Evolutionary conservation across 2,888 invertebrate species (phyloP).

Genomic region (Habrosyne pyritoides): DNA sequence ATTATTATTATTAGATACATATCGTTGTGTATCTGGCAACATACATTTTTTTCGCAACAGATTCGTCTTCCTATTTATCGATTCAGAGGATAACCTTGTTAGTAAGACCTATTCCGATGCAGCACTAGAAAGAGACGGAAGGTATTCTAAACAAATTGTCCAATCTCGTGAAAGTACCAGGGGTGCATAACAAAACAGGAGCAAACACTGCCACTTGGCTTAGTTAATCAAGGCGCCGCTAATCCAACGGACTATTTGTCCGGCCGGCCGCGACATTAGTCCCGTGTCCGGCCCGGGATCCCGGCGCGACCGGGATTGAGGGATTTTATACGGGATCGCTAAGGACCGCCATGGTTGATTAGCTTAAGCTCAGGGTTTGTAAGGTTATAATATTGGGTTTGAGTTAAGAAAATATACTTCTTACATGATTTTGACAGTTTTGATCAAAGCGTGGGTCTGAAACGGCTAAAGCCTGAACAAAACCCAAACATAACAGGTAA

Average conservation of each 20-base stretch:
- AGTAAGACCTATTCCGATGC: background rate
- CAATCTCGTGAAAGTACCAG: conserved; percentile 48
- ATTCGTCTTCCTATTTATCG: background rate
- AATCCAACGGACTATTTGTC: conserved; percentile 72
- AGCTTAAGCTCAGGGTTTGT: conserved; percentile 17
- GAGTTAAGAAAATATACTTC: background rate
- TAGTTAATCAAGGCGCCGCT: conserved; percentile 75
- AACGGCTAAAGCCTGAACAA: no score
- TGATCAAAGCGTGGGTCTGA: no score
- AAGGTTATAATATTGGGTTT: conserved; percentile 6
- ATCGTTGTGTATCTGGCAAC: background rate
- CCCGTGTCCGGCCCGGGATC: conserved; percentile 56
- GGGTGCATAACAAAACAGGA: conserved; percentile 73
- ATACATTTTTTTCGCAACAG: background rate
- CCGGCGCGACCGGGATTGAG: conserved; percentile 52
- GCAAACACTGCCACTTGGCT: conserved; percentile 57
- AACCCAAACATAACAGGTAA: no score
- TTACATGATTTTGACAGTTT: background rate
- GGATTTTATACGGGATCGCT: conserved; percentile 52
- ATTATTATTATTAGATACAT: no score
- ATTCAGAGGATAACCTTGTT: background rate
- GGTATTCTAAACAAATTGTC: conserved; percentile 15
- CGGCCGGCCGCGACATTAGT: conserved; percentile 74
- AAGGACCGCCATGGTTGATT: conserved; percentile 51
- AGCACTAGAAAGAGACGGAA: background rate